A percentile compares a stretch with the other conserved stretches of the same genome.
Evolutionary conservation across 2,888 invertebrate species (phyloP).

Genomic region (Macrophya alboannulata): DNA sequence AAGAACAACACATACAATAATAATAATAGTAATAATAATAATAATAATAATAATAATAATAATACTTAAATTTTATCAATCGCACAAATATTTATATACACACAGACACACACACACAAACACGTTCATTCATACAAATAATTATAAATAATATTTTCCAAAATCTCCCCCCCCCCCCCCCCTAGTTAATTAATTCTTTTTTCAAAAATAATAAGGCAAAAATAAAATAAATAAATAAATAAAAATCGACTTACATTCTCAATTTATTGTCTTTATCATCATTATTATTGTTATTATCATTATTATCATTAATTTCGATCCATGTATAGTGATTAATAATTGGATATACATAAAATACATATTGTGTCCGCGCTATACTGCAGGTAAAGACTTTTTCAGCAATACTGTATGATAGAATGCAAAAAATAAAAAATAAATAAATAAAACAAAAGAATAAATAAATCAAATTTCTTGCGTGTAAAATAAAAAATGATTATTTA

Average conservation of each 20-base stretch:
- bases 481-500: neutral
- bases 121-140: neutral
- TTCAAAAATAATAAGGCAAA: neutral
- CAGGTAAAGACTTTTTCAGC: too few species aligned
- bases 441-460: too few species aligned
- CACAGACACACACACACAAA: neutral
- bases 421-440: too few species aligned
- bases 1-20: neutral
- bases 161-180: neutral
- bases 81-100: constrained; percentile 4
- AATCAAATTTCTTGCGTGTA: too few species aligned
- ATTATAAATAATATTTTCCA: neutral
- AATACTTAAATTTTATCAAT: neutral
- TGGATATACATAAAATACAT: too few species aligned
- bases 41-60: neutral
- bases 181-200: neutral
- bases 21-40: neutral
- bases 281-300: neutral
- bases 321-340: neutral
- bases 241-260: neutral
- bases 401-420: too few species aligned
- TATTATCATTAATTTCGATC: neutral
- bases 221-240: neutral
- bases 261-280: neutral
- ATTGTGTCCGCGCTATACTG: too few species aligned